phyloP scores from a whole-genome alignment of 2,797 vertebrate species.

The Eupleurogrammus muticus region DNA sequence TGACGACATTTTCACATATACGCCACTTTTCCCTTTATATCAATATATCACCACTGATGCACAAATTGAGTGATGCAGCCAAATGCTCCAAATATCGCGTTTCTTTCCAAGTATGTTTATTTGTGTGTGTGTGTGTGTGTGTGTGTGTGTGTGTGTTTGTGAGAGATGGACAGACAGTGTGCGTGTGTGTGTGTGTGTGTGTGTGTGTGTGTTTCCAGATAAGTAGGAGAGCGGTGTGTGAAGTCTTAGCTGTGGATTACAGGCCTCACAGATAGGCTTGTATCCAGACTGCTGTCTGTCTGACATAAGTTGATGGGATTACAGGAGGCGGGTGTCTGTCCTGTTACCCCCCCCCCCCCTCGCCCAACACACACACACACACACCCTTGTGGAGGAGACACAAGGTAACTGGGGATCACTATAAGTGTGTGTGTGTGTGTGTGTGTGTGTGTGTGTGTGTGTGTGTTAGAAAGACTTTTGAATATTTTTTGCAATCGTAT shows the following conservation, averaged over 20 bases:
- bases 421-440: conserved; percentile 24
- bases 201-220: conserved; percentile 66
- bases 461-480: conserved; percentile 9
- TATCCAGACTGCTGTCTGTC: conserved; percentile 83
- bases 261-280: conserved; percentile 80
- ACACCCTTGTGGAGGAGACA: conserved; percentile 6
- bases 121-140: conserved; percentile 27
- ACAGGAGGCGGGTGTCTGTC: conserved; percentile 79
- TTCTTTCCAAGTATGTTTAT: conserved; percentile 37
- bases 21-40: not conserved
- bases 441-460: conserved; percentile 14
- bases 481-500: not conserved
- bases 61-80: conserved; percentile 22
- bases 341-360: conserved; percentile 47
- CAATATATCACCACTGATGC: not conserved
- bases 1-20: conserved; percentile 1
- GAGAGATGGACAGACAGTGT: not conserved
- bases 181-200: conserved; percentile 48
- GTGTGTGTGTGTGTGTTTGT: conserved; percentile 33
- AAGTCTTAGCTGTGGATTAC: conserved; percentile 86
- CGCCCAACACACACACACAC: not conserved
- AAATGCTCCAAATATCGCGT: conserved; percentile 37
- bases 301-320: conserved; percentile 87
- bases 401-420: conserved; percentile 37
- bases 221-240: conserved; percentile 73